A percentile compares a stretch with the other conserved stretches of the same genome.
Conservation (phyloP, 2,113 vertebrate genomes). For the Reinhardtius hippoglossoides region DNA sequence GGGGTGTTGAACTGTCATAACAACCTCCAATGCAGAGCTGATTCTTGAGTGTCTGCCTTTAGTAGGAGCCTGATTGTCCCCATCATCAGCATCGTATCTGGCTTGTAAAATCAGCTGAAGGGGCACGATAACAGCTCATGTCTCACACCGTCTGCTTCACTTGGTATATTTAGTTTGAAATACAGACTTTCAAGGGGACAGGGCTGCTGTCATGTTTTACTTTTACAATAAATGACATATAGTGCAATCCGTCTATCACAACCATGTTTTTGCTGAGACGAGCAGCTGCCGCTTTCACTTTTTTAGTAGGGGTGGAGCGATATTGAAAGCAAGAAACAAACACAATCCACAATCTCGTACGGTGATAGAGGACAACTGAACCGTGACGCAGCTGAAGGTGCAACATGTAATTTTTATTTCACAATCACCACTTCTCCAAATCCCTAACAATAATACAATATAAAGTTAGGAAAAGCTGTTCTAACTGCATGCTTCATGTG, state of each 20-base stretch:
- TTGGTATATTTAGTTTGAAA: neutral
- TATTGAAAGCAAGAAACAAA: neutral
- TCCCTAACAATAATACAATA: no score
- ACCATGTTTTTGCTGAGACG: neutral
- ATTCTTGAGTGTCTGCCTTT: conserved; percentile 8
- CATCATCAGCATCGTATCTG: conserved; percentile 4
- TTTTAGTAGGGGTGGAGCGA: neutral
- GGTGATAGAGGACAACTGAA: neutral
- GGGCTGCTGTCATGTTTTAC: neutral
- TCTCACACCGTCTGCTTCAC: conserved; percentile 23
- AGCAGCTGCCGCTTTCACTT: conserved; percentile 6
- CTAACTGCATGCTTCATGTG: neutral
- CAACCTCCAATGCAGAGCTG: neutral
- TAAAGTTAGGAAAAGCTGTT: neutral
- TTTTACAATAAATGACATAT: conserved; percentile 2
- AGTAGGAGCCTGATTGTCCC: conserved; percentile 11
- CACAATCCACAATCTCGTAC: neutral
- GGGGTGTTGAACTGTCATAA: neutral
- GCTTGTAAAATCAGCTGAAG: conserved; percentile 12
- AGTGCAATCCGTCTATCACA: conserved; percentile 19
- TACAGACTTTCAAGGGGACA: neutral
- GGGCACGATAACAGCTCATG: conserved; percentile 18
- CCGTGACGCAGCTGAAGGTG: neutral
- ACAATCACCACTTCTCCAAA: no score
- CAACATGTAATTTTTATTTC: no score